phyloP scores from a whole-genome alignment of 2,113 vertebrate species.

The Poeciliopsis prolifica region DNA sequence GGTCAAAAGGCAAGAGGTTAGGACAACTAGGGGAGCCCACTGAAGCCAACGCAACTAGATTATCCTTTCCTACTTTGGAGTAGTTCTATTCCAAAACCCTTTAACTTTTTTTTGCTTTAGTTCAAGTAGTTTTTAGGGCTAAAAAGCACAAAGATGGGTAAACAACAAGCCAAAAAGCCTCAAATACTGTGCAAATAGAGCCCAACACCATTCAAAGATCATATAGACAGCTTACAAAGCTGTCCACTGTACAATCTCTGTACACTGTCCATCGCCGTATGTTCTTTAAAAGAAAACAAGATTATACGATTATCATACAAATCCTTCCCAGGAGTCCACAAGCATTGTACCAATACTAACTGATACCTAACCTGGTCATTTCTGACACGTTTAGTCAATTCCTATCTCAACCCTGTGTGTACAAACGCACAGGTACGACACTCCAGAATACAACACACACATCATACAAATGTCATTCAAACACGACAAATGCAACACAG shows the following conservation, averaged over 20 bases:
- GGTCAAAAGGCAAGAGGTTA: slow-evolving; percentile 82
- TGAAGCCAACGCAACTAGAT: slow-evolving; percentile 9
- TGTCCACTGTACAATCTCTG: background rate
- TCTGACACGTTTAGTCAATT: too few relatives aligned
- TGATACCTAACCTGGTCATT: too few relatives aligned
- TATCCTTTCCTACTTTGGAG: background rate
- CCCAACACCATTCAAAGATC: background rate
- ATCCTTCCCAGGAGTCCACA: too few relatives aligned
- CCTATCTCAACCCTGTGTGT: too few relatives aligned
- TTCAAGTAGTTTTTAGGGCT: slow-evolving; percentile 34
- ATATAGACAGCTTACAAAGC: background rate
- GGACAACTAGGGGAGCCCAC: slow-evolving; percentile 69
- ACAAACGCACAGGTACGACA: too few relatives aligned
- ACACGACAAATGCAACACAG: too few relatives aligned
- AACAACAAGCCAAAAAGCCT: too few relatives aligned
- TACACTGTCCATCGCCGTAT: background rate
- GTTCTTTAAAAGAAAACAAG: too few relatives aligned
- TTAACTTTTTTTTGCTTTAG: background rate
- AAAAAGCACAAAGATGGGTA: slow-evolving; percentile 28
- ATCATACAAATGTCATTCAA: too few relatives aligned
- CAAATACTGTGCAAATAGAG: background rate
- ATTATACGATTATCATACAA: too few relatives aligned
- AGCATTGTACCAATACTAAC: too few relatives aligned
- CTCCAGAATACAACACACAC: too few relatives aligned
- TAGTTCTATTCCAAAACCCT: slow-evolving; percentile 1